phyloP scores from a whole-genome alignment of 1,140 invertebrate genomes.

The Lepidurus apus region DNA sequence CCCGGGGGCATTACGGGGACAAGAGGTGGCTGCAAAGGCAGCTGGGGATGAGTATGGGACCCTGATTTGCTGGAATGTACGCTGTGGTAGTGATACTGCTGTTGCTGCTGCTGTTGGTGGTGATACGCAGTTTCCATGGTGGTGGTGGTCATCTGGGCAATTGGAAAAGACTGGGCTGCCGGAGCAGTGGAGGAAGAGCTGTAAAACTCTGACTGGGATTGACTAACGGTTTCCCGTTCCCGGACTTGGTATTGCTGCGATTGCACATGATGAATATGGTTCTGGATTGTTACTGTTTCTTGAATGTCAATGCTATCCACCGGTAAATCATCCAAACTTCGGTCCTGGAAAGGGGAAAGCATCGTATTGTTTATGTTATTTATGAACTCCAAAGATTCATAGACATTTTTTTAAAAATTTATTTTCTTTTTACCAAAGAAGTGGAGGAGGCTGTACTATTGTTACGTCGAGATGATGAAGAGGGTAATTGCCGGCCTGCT shows the following conservation, averaged over 20 bases:
- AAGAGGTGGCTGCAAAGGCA: conserved; percentile 1
- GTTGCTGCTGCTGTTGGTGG: conserved; percentile 33
- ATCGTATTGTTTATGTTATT: neutral
- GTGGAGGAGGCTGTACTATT: conserved; percentile 31
- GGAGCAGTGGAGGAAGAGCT: neutral
- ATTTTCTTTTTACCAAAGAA: conserved; percentile 9
- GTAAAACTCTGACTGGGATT: neutral
- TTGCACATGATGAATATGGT: conserved; percentile 30
- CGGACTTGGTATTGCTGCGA: conserved; percentile 25
- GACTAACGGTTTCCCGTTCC: neutral
- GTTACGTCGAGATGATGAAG: conserved; percentile 37
- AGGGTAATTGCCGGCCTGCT: conserved; percentile 52
- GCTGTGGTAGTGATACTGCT: conserved; percentile 24
- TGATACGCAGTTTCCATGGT: conserved; percentile 24
- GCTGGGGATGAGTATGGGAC: conserved; percentile 25
- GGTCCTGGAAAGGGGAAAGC: conserved; percentile 25
- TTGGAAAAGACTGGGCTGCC: conserved; percentile 26
- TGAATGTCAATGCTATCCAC: conserved; percentile 31
- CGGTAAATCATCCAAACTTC: conserved; percentile 33
- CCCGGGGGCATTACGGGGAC: neutral
- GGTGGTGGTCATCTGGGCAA: conserved; percentile 22
- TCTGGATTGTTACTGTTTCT: conserved; percentile 28
- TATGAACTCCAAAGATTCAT: neutral
- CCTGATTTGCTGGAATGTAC: conserved; percentile 19
- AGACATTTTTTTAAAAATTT: neutral